These are phyloP conservation scores for Reticulitermes speratus DNA, from an alignment of 1,140 invertebrate species.

Conservation along the genomic window DNA sequence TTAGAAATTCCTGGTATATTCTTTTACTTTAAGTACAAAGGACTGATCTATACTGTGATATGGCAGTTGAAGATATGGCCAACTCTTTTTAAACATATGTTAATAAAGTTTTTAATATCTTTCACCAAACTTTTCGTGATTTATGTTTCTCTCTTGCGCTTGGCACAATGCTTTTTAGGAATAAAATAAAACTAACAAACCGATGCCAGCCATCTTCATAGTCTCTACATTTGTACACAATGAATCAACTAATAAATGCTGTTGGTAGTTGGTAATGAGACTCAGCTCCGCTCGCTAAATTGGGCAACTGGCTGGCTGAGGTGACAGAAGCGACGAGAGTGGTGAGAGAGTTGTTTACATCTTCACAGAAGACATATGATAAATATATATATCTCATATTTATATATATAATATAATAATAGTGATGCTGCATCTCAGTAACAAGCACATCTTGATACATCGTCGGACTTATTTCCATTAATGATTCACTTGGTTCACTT, in stretches of 20 bases:
- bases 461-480: constrained; percentile 25
- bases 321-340: background rate
- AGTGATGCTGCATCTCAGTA: constrained; percentile 33
- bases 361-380: constrained; percentile 33
- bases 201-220: constrained; percentile 22
- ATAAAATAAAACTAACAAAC: constrained; percentile 27
- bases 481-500: constrained; percentile 27
- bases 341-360: constrained; percentile 29
- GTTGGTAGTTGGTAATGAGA: background rate
- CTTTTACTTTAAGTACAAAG: constrained; percentile 32
- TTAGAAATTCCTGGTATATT: background rate
- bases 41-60: constrained; percentile 31
- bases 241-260: background rate
- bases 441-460: constrained; percentile 28
- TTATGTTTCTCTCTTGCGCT: constrained; percentile 24
- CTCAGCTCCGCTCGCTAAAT: background rate
- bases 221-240: constrained; percentile 5
- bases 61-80: constrained; percentile 34
- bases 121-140: constrained; percentile 16
- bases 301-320: background rate
- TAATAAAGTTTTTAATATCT: constrained; percentile 3
- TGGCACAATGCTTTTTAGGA: constrained; percentile 24
- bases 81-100: constrained; percentile 25
- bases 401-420: constrained; percentile 33
- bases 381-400: constrained; percentile 32